phyloP scores from a whole-genome alignment of 1,140 invertebrate genomes.

The Schlechtendalia chinensis region DNA sequence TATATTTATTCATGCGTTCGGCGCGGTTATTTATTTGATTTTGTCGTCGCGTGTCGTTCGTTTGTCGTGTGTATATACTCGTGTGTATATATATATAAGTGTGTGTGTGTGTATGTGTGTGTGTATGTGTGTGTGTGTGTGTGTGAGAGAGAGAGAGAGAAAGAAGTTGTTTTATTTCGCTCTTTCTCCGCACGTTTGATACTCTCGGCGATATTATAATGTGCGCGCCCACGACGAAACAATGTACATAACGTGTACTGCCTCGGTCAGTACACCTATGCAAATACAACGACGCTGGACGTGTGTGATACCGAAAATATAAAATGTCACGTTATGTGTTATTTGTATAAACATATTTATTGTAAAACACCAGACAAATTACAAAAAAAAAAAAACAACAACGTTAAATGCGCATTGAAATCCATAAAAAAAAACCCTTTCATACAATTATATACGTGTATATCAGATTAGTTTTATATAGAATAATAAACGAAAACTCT shows the following conservation, averaged over 20 bases:
- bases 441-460: not conserved
- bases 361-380: too few species aligned
- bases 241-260: not conserved
- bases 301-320: not conserved
- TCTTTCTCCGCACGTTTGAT: not conserved
- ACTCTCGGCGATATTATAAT: conserved; percentile 3
- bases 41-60: conserved; percentile 31
- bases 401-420: too few species aligned
- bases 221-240: conserved; percentile 14
- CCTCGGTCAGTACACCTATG: not conserved
- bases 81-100: too few species aligned
- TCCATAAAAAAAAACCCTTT: too few species aligned
- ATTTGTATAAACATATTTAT: too few species aligned
- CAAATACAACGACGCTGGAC: not conserved
- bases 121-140: not conserved
- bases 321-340: not conserved
- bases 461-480: not conserved
- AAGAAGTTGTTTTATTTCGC: not conserved
- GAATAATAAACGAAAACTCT: not conserved
- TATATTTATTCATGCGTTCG: conserved; percentile 39
- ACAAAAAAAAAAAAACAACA: too few species aligned
- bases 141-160: too few species aligned
- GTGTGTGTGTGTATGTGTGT: not conserved
- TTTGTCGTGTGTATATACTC: not conserved
- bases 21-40: conserved; percentile 30